Conservation (phyloP, 1,140 invertebrate genomes). For the Nasonia longicornis region DNA sequence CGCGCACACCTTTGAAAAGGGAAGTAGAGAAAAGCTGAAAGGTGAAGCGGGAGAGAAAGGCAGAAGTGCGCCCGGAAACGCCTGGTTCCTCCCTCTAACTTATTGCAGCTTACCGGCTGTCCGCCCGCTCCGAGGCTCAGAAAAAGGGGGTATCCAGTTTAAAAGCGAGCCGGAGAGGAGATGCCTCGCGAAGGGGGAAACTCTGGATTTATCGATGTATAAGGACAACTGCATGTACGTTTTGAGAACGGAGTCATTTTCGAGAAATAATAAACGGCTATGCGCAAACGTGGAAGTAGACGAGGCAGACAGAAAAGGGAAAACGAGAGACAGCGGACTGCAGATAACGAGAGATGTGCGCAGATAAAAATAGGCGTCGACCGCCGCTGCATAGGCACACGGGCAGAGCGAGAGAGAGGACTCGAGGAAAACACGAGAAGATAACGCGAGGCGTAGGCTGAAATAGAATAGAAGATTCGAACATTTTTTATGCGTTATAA, state of each 20-base stretch:
- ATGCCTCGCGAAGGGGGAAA: background rate
- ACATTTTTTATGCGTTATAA: too few relatives aligned
- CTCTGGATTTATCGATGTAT: too few relatives aligned
- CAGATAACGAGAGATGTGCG: slow-evolving; percentile 43
- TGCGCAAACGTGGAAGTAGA: slow-evolving; percentile 14
- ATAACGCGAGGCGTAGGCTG: background rate
- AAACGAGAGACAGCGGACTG: slow-evolving; percentile 15
- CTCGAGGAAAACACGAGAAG: slow-evolving; percentile 15
- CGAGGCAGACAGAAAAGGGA: slow-evolving; percentile 42
- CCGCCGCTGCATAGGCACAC: background rate
- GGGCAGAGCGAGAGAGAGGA: slow-evolving; percentile 19
- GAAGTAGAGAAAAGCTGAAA: slow-evolving; percentile 6
- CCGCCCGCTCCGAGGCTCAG: background rate
- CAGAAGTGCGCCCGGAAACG: slow-evolving; percentile 54
- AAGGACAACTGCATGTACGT: too few relatives aligned
- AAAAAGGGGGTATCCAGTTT: slow-evolving; percentile 10
- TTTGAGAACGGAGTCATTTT: background rate
- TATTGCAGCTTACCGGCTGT: slow-evolving; percentile 38
- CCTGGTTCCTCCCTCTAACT: slow-evolving; percentile 55
- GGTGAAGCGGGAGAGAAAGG: background rate
- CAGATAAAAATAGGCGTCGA: slow-evolving; percentile 32
- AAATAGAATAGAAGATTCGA: slow-evolving; percentile 17
- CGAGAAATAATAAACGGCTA: too few relatives aligned
- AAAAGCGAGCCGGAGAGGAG: background rate
- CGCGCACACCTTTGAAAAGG: background rate